Percentiles rank a stretch among this genome's conserved stretches.
phyloP scores from a whole-genome alignment of 37 sponge, comb jelly and placozoan species.

The Beroe forskalii region DNA sequence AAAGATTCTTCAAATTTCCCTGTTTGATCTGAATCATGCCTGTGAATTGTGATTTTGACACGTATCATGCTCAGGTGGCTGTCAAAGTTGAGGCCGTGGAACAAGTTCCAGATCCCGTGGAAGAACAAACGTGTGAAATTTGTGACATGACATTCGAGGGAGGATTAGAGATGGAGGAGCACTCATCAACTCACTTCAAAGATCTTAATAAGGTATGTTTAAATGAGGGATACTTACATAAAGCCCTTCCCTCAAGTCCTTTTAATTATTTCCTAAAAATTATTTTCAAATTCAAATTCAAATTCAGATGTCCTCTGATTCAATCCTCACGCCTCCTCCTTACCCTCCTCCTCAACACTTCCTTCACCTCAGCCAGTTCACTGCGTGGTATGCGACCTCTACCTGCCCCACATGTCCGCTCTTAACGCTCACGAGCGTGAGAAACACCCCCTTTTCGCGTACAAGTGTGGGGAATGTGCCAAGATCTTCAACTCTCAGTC shows the following conservation, averaged over 20 bases:
- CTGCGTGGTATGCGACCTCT: slow-evolving; percentile 42
- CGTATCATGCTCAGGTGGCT: too few relatives aligned
- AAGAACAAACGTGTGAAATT: slow-evolving; percentile 44
- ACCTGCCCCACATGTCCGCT: background rate
- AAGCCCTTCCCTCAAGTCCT: too few relatives aligned
- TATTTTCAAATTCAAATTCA: too few relatives aligned
- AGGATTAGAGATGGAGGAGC: background rate
- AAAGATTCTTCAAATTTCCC: too few relatives aligned
- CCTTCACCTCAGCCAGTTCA: background rate
- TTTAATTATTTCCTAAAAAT: too few relatives aligned
- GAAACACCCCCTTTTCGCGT: slow-evolving; percentile 52
- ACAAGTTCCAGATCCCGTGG: background rate
- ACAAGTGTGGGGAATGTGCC: slow-evolving; percentile 56
- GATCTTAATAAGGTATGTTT: background rate
- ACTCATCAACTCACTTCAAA: slow-evolving; percentile 10
- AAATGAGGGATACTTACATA: too few relatives aligned
- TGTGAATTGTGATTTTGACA: too few relatives aligned
- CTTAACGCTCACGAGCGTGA: slow-evolving; percentile 38
- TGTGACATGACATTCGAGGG: slow-evolving; percentile 62
- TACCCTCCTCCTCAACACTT: too few relatives aligned
- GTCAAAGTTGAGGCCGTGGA: slow-evolving; percentile 6
- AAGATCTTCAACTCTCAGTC: slow-evolving; percentile 52
- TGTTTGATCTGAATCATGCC: too few relatives aligned
- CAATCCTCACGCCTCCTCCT: too few relatives aligned
- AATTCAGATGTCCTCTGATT: too few relatives aligned